A percentile compares a stretch with the other conserved stretches of the same genome.
Conservation (phyloP, 2,888 invertebrate genomes). For the Andrena haemorrhoa region DNA sequence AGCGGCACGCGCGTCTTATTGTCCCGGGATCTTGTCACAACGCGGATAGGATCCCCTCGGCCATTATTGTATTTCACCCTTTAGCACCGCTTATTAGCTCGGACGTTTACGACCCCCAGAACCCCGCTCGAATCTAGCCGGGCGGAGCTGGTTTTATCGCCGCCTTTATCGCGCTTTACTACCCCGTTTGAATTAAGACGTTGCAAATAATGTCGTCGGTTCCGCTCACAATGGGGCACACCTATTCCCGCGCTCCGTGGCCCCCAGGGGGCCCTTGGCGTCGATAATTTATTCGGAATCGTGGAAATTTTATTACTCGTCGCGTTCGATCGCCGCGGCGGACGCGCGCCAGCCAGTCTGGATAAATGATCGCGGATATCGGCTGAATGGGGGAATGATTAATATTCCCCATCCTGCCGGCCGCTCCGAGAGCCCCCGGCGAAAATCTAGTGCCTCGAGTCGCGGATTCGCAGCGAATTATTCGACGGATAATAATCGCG, state of each 20-base stretch:
- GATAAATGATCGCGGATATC: slow-evolving; percentile 68
- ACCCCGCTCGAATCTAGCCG: slow-evolving; percentile 45
- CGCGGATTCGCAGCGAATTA: slow-evolving; percentile 53
- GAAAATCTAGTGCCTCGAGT: slow-evolving; percentile 49
- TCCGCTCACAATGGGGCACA: slow-evolving; percentile 43
- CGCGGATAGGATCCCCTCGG: slow-evolving; percentile 6
- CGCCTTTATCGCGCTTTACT: slow-evolving; percentile 62
- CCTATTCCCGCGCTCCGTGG: slow-evolving; percentile 39
- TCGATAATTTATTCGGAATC: slow-evolving; percentile 66
- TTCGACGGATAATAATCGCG: slow-evolving; percentile 52
- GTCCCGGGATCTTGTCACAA: not conserved
- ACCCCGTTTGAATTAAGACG: slow-evolving; percentile 62
- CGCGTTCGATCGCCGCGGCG: slow-evolving; percentile 36
- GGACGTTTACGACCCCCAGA: slow-evolving; percentile 65
- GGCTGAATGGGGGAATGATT: slow-evolving; percentile 67
- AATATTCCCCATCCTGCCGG: slow-evolving; percentile 66
- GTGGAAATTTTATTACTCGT: slow-evolving; percentile 67
- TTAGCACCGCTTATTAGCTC: slow-evolving; percentile 64
- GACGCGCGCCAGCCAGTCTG: slow-evolving; percentile 28
- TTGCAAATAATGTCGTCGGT: slow-evolving; percentile 61
- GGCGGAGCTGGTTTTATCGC: slow-evolving; percentile 61
- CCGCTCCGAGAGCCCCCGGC: slow-evolving; percentile 40
- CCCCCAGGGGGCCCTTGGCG: slow-evolving; percentile 11
- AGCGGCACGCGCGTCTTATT: slow-evolving; percentile 6
- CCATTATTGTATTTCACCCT: slow-evolving; percentile 55